Conservation (phyloP, 2,888 invertebrate species). For the Drosophila mettleri region DNA sequence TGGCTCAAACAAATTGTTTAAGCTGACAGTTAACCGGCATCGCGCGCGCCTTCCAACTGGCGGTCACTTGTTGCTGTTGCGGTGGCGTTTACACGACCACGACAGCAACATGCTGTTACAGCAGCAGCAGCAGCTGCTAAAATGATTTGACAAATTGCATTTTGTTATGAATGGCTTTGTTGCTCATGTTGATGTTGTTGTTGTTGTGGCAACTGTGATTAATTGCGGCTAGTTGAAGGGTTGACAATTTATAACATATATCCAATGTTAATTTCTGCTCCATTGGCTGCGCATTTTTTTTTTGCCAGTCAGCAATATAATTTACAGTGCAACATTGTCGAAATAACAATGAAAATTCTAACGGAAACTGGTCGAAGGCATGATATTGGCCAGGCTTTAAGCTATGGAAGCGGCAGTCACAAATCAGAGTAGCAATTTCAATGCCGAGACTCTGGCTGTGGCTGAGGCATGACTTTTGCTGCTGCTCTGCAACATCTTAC, state of each 20-base stretch:
- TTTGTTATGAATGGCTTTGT: constrained; percentile 69
- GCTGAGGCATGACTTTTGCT: constrained; percentile 5
- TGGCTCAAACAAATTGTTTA: constrained; percentile 81
- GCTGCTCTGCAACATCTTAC: constrained; percentile 43
- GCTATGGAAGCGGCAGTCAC: constrained; percentile 21
- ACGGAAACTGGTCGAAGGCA: constrained; percentile 63
- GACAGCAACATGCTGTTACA: constrained; percentile 39
- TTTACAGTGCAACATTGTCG: constrained; percentile 27
- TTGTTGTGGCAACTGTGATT: constrained; percentile 58
- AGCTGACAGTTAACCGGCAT: constrained; percentile 75
- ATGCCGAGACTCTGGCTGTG: constrained; percentile 20
- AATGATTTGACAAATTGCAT: constrained; percentile 80
- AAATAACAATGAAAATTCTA: constrained; percentile 65
- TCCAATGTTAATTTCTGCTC: constrained; percentile 59
- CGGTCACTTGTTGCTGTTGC: constrained; percentile 68
- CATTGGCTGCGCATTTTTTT: constrained; percentile 12
- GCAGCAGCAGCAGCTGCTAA: constrained; percentile 32
- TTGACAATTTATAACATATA: constrained; percentile 65
- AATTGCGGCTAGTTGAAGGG: constrained; percentile 70
- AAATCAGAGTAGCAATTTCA: constrained; percentile 70
- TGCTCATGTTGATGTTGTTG: constrained; percentile 36
- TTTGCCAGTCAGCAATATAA: constrained; percentile 11
- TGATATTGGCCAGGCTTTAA: constrained; percentile 43
- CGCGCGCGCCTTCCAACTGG: constrained; percentile 40
- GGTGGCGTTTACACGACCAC: constrained; percentile 55